Conservation (phyloP, 37 sponge, comb jelly and placozoan genomes). For the Halichondria panicea region DNA sequence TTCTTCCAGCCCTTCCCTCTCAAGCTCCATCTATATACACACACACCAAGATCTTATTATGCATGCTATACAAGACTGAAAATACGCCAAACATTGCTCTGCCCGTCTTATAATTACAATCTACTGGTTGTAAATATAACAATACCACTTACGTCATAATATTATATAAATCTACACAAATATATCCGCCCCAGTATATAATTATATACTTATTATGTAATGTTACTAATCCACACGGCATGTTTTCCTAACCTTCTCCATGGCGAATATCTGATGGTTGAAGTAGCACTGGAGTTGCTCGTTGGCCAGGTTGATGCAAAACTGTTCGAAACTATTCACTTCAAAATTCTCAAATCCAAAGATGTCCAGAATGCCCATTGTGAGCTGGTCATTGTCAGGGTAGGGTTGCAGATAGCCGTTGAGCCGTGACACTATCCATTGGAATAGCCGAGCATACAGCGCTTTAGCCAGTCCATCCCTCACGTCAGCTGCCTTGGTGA, state of each 20-base stretch:
- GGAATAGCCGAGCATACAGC: conserved; percentile 66
- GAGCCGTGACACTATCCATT: conserved; percentile 68
- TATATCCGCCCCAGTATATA: neutral
- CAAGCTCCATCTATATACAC: conserved; percentile 46
- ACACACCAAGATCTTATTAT: neutral
- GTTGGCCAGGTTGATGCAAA: conserved; percentile 91
- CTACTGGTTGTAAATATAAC: neutral
- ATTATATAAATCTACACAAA: neutral
- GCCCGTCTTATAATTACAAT: too few relatives aligned
- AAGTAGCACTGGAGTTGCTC: conserved; percentile 89
- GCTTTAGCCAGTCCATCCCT: conserved; percentile 82
- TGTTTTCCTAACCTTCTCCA: conserved; percentile 93
- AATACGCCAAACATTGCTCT: too few relatives aligned
- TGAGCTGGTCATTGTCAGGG: conserved; percentile 17
- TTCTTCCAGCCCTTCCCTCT: conserved; percentile 71
- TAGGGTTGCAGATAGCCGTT: conserved; percentile 54
- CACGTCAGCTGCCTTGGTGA: conserved; percentile 64
- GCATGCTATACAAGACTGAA: too few relatives aligned
- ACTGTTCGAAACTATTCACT: conserved; percentile 79
- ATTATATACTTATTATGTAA: too few relatives aligned
- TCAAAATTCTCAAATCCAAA: conserved; percentile 84
- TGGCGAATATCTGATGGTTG: conserved; percentile 83
- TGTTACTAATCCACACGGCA: too few relatives aligned
- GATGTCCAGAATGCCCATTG: conserved; percentile 80
- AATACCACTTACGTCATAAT: neutral